Base-by-base conservation (phyloP, 2,113 vertebrate genomes). In the Xerus inauris region DNA sequence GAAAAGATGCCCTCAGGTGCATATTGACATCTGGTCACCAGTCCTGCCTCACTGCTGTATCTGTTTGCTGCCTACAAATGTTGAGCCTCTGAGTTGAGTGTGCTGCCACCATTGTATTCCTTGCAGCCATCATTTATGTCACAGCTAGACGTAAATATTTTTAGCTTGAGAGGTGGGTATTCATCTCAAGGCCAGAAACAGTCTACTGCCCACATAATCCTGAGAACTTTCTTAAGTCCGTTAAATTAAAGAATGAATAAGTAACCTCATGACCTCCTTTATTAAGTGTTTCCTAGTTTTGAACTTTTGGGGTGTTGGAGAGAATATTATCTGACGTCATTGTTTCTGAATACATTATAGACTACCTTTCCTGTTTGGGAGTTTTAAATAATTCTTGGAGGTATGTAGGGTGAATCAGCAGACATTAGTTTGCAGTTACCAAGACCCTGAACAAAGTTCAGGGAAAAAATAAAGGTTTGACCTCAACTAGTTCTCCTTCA, bases 241-340 rank as follows among this genome's bases (percentile, higher is more conserved):
- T 85, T 80, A 81, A 77, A 45, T 62, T 65, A 91, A 85, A 96
- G 47, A 77, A 9, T 75, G 73, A 84, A 11, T 62, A 77, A 54
- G 47, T 88, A 82, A 82, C 77, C 62, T 65, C 8, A 1, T 83
- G 75, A 47, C 45, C 49, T 84, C 71, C 87, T 94, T 80, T 80
- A 76, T 26, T 83, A 73, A 81, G 42, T 79, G 73, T 87, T 95
- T 94, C 49, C 82, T 89, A 38, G 30, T 95, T 91, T 94, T 89
- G 75, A 96, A 62, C 64, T 40, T 95, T 49, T 40, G 35, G 73
- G 4, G 35, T 51, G 79, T 59, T 20, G 6, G 62, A 49, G 82
- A 94, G 64, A 90, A 72, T 82, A 59, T 67, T 90, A 84, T 49
- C 71, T 84, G 76, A 81, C 51, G 45, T 83, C 35, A 54, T 94